Evolutionary conservation across 2,113 vertebrate genomes (phyloP), one percentile per base, ranked within the genome.

Genomic region (Spea multiplicata): DNA sequence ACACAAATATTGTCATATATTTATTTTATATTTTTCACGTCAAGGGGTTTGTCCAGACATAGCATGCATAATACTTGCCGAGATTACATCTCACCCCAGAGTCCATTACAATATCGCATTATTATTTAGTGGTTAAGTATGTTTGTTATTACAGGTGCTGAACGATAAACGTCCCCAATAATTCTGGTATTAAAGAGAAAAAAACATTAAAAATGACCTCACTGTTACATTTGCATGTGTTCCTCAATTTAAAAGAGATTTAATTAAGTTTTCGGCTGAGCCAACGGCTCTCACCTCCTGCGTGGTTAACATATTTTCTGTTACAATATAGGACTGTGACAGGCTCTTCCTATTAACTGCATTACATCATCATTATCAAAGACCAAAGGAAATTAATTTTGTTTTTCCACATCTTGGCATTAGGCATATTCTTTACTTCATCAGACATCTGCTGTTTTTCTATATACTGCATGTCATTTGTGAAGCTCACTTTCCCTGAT

Each of bases 331-430:
- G n/a, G 82, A 88, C 86, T 82, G 30, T 89, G 88, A 89, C 92
- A 91, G 88, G 82, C 85, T 89, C 88, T 92, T 91, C 90, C 87
- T 87, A 90, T 86, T 88, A 91, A 86, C 88, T 79, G 79, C 90
- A 93, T 93, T 88, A 93, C 91, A 86, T 93, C 91, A 93, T 71
- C 87, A 89, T 91, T 92, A 93, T 93, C 92, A 93, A 92, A 93
- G 91, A 89, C 53, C 83, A 92, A 90, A 91, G 92, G 92, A 93
- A 93, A 93, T 93, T 90, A 92, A 92, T 91, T 91, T 87, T 92
- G 87, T 91, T 93, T 92, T 92, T 86, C 88, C 91, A 91, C 87
- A 88, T 75, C 90, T 92, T 93, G 92, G 91, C 92, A 90, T 85
- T 84, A 80, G 86, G 84, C 86, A 0, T 82, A 78, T 76, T 86